Base-by-base conservation (phyloP, 2,888 invertebrate species). In the Archips xylosteana region DNA sequence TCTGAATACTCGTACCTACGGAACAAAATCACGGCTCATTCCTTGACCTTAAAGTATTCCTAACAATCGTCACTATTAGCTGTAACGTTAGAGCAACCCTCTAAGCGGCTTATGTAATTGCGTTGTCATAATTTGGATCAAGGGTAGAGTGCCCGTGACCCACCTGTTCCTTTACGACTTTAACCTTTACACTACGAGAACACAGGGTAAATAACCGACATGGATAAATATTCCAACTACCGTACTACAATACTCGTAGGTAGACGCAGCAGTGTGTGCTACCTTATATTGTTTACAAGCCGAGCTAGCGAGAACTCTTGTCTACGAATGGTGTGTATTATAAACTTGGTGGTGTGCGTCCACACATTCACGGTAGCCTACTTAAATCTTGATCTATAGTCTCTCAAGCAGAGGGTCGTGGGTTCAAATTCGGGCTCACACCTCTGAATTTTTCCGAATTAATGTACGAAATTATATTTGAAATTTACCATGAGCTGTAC, bases 41-140 rank as follows among this genome's bases (percentile, higher is more conserved):
- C 42, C 34, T 34, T 54, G 36, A 47, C 23, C 70, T 47, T 23
- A 51, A 71, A 65, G 64, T 65, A 65, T 47, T 5, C 10, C 42
- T 39, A 63, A 70, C 70, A 63, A 70, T 47, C 45, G 63, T 23
- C 70, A 65, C 34, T 64, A 45, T 71, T 15, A 62, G 36, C 62
- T 34, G 47, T 3, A 63, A 34, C 54, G 67, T 54, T 51, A 42
- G 65, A 59, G 59, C 47, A 67, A 54, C 61, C 71, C 62, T 45
- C 45, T 67, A 67, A 72, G 66, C 67, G 54, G 71, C 34, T 67
- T 72, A 57, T 34, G 54, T 72, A 67, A 72, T 67, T 67, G 51
- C 36, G 71, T 71, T 71, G 60, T 71, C 54, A 67, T 72, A 72
- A 71, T 60, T 71, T 65, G 42, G 61, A 66, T 54, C 67, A 62